These are phyloP conservation scores for Nymphalis io DNA, from an alignment of 1,140 invertebrate species.

Conservation along the genomic window DNA sequence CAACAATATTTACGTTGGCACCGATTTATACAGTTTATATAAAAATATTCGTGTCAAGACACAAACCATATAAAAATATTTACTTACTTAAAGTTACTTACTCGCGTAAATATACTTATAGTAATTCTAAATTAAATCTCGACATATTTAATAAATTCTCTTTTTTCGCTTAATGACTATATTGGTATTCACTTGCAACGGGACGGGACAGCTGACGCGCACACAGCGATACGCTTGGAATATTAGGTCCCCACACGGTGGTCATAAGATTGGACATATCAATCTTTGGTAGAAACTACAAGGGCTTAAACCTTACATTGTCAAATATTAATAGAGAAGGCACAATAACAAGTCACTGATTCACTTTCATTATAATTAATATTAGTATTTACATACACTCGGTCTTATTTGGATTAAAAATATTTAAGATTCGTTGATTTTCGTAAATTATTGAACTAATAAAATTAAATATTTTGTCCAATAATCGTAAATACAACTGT, in stretches of 20 bases:
- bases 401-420: not conserved
- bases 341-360: conserved; percentile 34
- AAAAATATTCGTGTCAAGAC: conserved; percentile 75
- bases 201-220: conserved; percentile 44
- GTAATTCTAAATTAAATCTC: conserved; percentile 75
- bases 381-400: conserved; percentile 16
- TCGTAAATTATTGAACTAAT: conserved; percentile 3
- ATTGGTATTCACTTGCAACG: conserved; percentile 60
- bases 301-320: not conserved
- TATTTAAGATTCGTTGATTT: conserved; percentile 13
- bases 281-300: conserved; percentile 40
- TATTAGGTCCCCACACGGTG: conserved; percentile 10
- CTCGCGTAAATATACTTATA: conserved; percentile 76
- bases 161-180: conserved; percentile 59
- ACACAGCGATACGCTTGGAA: not conserved
- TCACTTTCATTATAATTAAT: not conserved
- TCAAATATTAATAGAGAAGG: conserved; percentile 19
- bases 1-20: conserved; percentile 80
- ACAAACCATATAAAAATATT: conserved; percentile 79
- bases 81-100: conserved; percentile 70
- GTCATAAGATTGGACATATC: conserved; percentile 1
- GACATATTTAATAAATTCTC: conserved; percentile 73
- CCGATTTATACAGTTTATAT: conserved; percentile 74
- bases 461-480: not conserved
- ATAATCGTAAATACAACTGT: not conserved